Percentiles rank a stretch among this genome's conserved stretches.
phyloP scores from a whole-genome alignment of 1,140 invertebrate species.

The Bombus consobrinus region DNA sequence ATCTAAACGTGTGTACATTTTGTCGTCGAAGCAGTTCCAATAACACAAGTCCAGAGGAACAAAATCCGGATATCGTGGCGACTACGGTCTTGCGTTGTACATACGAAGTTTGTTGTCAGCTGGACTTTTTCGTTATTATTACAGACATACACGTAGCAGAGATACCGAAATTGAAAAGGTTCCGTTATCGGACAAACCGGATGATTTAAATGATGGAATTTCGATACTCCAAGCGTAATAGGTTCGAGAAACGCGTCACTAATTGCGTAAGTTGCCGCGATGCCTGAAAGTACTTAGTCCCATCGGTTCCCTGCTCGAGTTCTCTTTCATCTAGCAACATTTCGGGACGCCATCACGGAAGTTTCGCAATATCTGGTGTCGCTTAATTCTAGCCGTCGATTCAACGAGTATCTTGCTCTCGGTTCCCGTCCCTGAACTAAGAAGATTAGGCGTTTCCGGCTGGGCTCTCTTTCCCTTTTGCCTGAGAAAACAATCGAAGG shows the following conservation, averaged over 20 bases:
- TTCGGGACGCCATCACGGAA: conserved; percentile 19
- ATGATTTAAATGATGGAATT: neutral
- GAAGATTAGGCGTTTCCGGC: conserved; percentile 23
- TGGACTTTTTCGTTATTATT: too few relatives aligned
- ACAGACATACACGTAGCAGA: too few relatives aligned
- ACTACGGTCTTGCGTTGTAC: too few relatives aligned
- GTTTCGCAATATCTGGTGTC: conserved; percentile 49
- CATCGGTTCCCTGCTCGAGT: neutral
- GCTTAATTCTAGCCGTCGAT: conserved; percentile 40
- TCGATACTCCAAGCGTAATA: neutral
- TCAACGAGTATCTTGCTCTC: conserved; percentile 14
- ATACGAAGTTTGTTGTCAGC: too few relatives aligned
- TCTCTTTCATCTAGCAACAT: conserved; percentile 27
- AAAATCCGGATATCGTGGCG: too few relatives aligned
- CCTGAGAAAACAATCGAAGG: conserved; percentile 1
- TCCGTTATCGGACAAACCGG: neutral
- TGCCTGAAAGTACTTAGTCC: conserved; percentile 1
- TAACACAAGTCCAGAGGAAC: too few relatives aligned
- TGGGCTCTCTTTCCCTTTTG: neutral
- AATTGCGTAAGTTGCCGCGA: conserved; percentile 34
- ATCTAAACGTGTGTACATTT: too few relatives aligned
- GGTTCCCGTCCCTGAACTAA: neutral
- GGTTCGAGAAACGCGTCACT: neutral
- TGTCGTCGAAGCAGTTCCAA: too few relatives aligned
- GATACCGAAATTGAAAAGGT: too few relatives aligned